Conservation (phyloP, 2,797 vertebrate species). For the Poecile montanus region DNA sequence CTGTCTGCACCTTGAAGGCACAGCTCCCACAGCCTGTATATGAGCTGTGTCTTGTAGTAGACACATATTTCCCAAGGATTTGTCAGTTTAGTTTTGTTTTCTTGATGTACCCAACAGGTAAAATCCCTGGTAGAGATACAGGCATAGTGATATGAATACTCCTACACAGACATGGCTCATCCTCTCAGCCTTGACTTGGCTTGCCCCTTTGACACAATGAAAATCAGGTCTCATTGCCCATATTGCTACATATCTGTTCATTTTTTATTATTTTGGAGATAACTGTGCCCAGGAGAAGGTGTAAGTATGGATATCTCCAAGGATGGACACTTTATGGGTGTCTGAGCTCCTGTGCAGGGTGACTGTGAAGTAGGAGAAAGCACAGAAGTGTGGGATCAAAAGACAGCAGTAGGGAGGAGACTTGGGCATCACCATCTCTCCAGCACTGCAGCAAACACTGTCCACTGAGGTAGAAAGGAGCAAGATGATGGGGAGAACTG, state of each 20-base stretch:
- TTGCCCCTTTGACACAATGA: neutral
- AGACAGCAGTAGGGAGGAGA: neutral
- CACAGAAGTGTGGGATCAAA: neutral
- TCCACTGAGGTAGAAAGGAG: neutral
- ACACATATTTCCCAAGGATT: neutral
- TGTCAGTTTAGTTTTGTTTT: neutral
- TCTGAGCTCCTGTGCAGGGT: neutral
- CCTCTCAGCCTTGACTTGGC: neutral
- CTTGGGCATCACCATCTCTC: neutral
- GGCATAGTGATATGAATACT: neutral
- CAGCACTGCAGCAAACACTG: neutral
- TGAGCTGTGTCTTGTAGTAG: neutral
- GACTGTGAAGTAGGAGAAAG: neutral
- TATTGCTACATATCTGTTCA: neutral
- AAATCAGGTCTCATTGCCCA: neutral
- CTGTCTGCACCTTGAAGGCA: neutral
- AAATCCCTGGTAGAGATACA: neutral
- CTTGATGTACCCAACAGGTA: neutral
- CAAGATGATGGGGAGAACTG: accelerated
- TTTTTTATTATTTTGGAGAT: neutral
- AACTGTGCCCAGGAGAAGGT: neutral
- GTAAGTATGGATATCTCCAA: neutral
- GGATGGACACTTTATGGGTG: neutral
- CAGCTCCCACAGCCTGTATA: neutral
- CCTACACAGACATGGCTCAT: neutral